Base-by-base conservation (phyloP, 2,113 vertebrate genomes). In the Python bivittatus region DNA sequence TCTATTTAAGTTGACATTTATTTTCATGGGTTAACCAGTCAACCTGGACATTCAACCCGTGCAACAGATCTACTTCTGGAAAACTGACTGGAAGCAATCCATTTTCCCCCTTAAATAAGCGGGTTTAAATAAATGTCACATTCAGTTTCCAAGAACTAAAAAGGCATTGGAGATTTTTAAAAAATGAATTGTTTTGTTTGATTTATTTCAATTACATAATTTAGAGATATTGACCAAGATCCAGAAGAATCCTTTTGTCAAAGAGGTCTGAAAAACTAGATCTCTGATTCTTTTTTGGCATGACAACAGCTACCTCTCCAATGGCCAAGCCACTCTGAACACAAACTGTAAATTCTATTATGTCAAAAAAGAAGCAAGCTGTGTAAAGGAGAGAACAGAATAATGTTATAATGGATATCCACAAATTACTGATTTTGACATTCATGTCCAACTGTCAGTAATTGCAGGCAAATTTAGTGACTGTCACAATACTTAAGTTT, bases 41-140 rank as follows among this genome's bases (percentile, higher is more conserved):
- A 79, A 88, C 90, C 94, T 95, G 92, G 95, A 94, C 88, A 94
- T 97, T 86, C 53, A 95, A 95, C 84, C 72, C 96, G 91, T 96
- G 94, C 92, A 94, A 96, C 33, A 95, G 79, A 94, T 84, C 64
- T 85, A 84, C 91, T 92, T 88, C 90, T 88, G 92, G 88, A 91
- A 89, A 95, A 94, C 92, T 95, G 33, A 79, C 72, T 79, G 72
- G 22, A 95, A 85, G 93, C 84, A 93, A 33, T 68, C 85, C 20
- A 15, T 92, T 94, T 17, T 4, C 6, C 38, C 17, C 25, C 17
- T 57, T 54, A 68, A n/a, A 83, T 22, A 4, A 88, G 54, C 20
- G 91, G 29, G 42, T 92, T 87, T 42, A 44, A 22, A 68, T 72
- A 57, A 86, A 53, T 83, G 91, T 90, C 44, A 53, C 84, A 58